Evolutionary conservation across 2,888 invertebrate species (phyloP).

Genomic region (Drosophila prostipennis): DNA sequence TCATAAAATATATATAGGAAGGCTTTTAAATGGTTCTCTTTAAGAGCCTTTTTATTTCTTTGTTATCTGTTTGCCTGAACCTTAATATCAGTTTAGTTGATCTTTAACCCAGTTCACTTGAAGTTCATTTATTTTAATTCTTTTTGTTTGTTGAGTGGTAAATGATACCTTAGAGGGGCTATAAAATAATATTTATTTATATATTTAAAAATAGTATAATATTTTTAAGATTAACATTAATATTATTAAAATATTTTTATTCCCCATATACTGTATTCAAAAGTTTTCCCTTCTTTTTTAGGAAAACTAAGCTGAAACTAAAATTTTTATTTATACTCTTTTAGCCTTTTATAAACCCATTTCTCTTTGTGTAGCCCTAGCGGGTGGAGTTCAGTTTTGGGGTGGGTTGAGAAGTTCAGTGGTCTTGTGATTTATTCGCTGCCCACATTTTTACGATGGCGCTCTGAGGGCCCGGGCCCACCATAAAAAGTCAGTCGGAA

Average conservation of each 20-base stretch:
- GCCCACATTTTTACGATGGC: constrained; percentile 70
- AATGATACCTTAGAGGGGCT: no score
- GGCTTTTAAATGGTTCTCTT: no score
- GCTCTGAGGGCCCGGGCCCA: constrained; percentile 50
- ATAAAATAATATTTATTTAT: no score
- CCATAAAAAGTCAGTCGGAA: constrained; percentile 52
- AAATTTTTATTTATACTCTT: no score
- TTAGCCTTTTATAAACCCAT: not conserved
- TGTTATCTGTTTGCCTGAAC: not conserved
- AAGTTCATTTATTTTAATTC: no score
- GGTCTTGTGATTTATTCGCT: constrained; percentile 72
- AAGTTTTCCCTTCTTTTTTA: no score
- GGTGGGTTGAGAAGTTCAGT: constrained; percentile 29
- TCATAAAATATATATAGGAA: not conserved
- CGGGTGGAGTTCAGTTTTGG: constrained; percentile 21
- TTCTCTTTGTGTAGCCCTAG: constrained; percentile 8
- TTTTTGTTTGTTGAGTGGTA: no score
- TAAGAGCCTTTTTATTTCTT: not conserved
- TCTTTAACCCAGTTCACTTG: not conserved
- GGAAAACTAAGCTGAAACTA: no score
- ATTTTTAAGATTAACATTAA: no score
- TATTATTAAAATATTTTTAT: no score
- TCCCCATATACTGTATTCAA: no score
- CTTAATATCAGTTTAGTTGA: not conserved
- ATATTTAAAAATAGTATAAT: no score